Evolutionary conservation across 2,113 vertebrate species (phyloP), one percentile per base, ranked within the genome.

Genomic region (Alligator mississippiensis): DNA sequence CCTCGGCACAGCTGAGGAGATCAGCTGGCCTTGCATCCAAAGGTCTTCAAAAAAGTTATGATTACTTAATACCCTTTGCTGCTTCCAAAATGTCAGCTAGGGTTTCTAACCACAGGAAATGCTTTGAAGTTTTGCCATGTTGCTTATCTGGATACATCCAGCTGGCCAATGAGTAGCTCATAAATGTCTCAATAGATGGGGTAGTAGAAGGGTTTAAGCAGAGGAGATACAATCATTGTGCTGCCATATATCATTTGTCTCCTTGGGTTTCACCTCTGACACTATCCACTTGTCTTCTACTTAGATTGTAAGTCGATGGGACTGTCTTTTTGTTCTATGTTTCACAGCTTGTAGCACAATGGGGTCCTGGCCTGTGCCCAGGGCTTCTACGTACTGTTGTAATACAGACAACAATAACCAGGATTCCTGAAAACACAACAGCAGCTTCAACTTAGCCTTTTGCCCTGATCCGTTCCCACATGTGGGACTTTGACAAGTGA

Each of bases 171-270:
- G 4, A 3, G 21, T 60, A 27, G 30, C 11, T 47, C 47, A 47
- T 47, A 47, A 47, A 47, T 47, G 47, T 47, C 47, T 47, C 47
- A 47, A 47, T 47, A 47, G 47, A 47, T 47, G 47, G 47, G 47
- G 47, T 47, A 47, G 47, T 47, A 47, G 47, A 47, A 47, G 47
- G 47, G 47, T 47, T 7, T 47, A 47, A 47, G 47, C 47, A 47
- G 47, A 47, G 47, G 47, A 47, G 47, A 11, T 0, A 0, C 13
- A 11, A 2, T 74, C 54, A 47, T 61, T 24, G 22, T 1, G 5
- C 66, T 47, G 47, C 2, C 61, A 84, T 2, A 9, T 62, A 22
- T 11, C 63, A n/a, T 84, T 88, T 93, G 68, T 27, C 75, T 4
- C n/a, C 62, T 1, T 38, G 10, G 85, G 85, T 58, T 87, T 10